phyloP scores from a whole-genome alignment of 2,888 invertebrate species.

The Drosophila mimica region DNA sequence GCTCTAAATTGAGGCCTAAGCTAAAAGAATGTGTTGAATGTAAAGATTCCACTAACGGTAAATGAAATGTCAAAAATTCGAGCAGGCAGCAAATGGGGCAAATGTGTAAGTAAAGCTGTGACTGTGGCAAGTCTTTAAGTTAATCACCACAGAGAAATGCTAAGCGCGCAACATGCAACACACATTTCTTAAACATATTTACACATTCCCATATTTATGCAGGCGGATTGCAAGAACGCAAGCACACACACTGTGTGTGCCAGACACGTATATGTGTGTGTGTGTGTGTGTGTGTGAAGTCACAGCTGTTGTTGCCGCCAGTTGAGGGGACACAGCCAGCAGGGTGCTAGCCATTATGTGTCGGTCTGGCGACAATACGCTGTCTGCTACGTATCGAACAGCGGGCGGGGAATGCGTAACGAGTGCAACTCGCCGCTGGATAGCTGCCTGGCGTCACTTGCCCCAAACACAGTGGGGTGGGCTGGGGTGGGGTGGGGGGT shows the following conservation, averaged over 20 bases:
- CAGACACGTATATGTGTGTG: conserved; percentile 9
- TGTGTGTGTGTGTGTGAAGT: conserved; percentile 1
- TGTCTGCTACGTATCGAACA: conserved; percentile 37
- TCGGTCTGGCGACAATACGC: conserved; percentile 58
- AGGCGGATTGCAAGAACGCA: conserved; percentile 16
- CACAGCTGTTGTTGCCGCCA: conserved; percentile 42
- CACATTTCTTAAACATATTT: conserved; percentile 32
- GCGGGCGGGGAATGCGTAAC: conserved; percentile 32
- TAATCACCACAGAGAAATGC: conserved; percentile 15
- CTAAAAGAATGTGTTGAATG: not conserved
- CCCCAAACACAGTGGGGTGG: not conserved
- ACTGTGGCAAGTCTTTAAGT: conserved; percentile 18
- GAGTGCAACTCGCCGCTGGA: conserved; percentile 42
- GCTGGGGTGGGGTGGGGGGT: no score
- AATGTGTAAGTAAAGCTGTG: conserved; percentile 11
- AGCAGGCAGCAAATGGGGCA: conserved; percentile 18
- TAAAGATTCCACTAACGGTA: conserved; percentile 11
- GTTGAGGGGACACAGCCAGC: conserved; percentile 27
- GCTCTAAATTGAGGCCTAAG: not conserved
- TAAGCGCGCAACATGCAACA: conserved; percentile 13
- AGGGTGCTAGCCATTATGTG: conserved; percentile 51
- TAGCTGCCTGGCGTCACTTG: conserved; percentile 41
- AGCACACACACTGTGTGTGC: conserved; percentile 3
- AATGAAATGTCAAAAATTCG: conserved; percentile 31
- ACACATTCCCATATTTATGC: conserved; percentile 8